These are phyloP conservation scores for Pterostichus niger DNA, from an alignment of 2,888 invertebrate species.

Conservation along the genomic window DNA sequence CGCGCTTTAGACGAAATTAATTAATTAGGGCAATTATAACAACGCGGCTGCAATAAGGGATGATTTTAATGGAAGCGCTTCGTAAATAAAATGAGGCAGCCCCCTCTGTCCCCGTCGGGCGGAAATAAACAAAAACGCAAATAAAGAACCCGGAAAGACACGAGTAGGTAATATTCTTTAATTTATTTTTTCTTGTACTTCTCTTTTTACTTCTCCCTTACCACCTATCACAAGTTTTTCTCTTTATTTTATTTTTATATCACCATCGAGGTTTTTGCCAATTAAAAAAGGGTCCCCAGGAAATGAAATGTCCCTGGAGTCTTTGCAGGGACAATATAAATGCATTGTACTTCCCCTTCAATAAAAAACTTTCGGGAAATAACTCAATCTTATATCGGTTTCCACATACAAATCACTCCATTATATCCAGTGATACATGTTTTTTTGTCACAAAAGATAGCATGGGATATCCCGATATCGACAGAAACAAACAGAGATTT, in stretches of 20 bases:
- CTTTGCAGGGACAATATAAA: conserved; percentile 69
- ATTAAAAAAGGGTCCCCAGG: conserved; percentile 74
- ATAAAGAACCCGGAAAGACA: conserved; percentile 68
- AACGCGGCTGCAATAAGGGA: conserved; percentile 69
- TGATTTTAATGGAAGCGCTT: conserved; percentile 67
- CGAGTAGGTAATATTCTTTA: conserved; percentile 68
- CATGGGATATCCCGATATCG: not conserved
- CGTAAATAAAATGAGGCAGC: conserved; percentile 63
- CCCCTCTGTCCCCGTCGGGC: not conserved
- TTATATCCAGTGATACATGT: conserved; percentile 55
- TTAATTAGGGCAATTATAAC: conserved; percentile 70
- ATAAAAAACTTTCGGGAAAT: conserved; percentile 66
- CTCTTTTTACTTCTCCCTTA: conserved; percentile 73
- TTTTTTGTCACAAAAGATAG: not conserved
- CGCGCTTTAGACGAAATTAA: conserved; percentile 68
- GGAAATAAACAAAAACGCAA: conserved; percentile 67
- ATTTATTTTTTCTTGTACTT: conserved; percentile 70
- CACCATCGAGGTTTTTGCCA: conserved; percentile 76
- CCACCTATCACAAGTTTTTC: conserved; percentile 74
- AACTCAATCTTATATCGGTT: conserved; percentile 64
- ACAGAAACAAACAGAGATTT: not conserved
- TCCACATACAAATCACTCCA: conserved; percentile 54
- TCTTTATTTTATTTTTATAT: conserved; percentile 75
- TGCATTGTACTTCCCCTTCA: conserved; percentile 70
- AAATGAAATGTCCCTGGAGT: conserved; percentile 29